Evolutionary conservation across 1,140 invertebrate species (phyloP).

Genomic region (Charaxes varanes): DNA sequence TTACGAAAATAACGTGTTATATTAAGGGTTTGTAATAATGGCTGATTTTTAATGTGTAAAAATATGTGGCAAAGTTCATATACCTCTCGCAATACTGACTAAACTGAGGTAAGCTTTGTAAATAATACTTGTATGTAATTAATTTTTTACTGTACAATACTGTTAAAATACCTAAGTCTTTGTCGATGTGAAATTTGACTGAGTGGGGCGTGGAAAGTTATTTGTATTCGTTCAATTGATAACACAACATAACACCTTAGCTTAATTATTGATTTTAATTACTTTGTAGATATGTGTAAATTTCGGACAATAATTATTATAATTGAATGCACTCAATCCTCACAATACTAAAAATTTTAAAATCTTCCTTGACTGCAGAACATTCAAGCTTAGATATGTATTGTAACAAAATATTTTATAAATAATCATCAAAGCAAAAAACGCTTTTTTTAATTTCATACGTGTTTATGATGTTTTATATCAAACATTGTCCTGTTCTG

Average conservation of each 20-base stretch:
- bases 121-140: conserved; percentile 65
- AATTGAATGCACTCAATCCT: conserved; percentile 12
- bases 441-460: neutral
- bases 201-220: conserved; percentile 26
- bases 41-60: conserved; percentile 49
- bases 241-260: conserved; percentile 20
- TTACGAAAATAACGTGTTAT: conserved; percentile 36
- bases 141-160: conserved; percentile 65
- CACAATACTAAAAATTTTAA: neutral
- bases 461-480: neutral
- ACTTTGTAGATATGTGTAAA: conserved; percentile 59
- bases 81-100: conserved; percentile 47
- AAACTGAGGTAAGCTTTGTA: conserved; percentile 58
- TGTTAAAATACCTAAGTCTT: conserved; percentile 10
- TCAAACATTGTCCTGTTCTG: conserved; percentile 6
- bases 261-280: conserved; percentile 35
- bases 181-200: conserved; percentile 18
- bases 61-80: conserved; percentile 37
- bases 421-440: neutral
- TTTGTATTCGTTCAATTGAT: conserved; percentile 21
- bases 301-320: conserved; percentile 55
- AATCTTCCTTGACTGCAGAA: conserved; percentile 8
- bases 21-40: conserved; percentile 41
- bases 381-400: neutral
- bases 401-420: neutral